phyloP scores from a whole-genome alignment of 2,113 vertebrate genomes.

The Benitochromis conjunctus region DNA sequence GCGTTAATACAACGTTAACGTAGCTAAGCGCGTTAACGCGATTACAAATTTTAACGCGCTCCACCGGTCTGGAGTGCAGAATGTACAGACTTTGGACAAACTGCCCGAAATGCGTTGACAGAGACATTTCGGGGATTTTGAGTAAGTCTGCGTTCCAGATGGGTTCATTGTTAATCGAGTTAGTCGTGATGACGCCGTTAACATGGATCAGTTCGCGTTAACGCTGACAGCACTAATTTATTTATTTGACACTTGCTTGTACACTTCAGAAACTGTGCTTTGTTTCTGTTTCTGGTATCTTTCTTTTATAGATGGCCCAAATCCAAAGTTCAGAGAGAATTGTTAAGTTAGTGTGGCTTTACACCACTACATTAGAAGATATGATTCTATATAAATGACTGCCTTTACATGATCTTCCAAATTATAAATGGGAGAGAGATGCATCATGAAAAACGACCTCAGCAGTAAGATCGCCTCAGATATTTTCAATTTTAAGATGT shows the following conservation, averaged over 20 bases:
- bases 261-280: background rate
- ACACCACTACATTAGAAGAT: background rate
- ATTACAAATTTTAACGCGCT: too few species aligned
- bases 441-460: background rate
- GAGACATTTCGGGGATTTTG: too few species aligned
- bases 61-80: too few species aligned
- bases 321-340: background rate
- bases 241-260: background rate
- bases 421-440: background rate
- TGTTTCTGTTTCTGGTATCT: background rate
- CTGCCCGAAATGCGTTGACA: too few species aligned
- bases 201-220: too few species aligned
- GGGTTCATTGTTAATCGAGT: too few species aligned
- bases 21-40: too few species aligned
- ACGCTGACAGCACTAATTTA: too few species aligned
- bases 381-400: background rate
- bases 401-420: background rate
- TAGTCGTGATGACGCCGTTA: too few species aligned
- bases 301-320: background rate
- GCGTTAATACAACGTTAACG: too few species aligned
- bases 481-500: background rate
- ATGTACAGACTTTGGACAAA: too few species aligned
- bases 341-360: background rate
- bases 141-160: too few species aligned
- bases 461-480: background rate